Base-by-base conservation (phyloP, 2,888 invertebrate genomes). In the Pteria penguin region DNA sequence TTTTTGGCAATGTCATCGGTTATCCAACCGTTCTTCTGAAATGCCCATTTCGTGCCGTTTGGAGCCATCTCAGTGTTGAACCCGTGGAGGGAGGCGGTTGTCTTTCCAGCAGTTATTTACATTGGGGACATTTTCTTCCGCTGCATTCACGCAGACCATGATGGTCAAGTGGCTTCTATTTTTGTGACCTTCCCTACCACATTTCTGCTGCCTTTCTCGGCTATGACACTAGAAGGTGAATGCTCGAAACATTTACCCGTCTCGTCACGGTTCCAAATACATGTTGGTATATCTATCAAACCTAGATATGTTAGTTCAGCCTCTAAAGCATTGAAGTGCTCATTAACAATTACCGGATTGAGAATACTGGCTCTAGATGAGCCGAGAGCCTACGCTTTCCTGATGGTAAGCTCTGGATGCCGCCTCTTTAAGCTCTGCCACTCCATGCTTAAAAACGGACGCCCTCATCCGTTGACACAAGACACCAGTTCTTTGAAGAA, bases 21-120 rank as follows among this genome's bases (percentile, higher is more conserved):
- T 67, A 85, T 85, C 83, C 83, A 86, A 0, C 80, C 83, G 8
- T 82, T 84, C 5, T 73, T 72, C 45, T 82, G 81, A 45, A 57
- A 81, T 14, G 72, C 58, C 82, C 80, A 84, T 1, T 70, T 8
- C 0, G 82, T 63, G 1, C 79, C 75, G 22, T 4, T 8, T 24
- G 81, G 82, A 5, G 76, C 75, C 8, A 75, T 72, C 2, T 32
- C 24, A 3, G 78, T 78, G 4, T 78, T 76, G 54, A 79, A 80
- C 0, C 71, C 76, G 33, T 79, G 79, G 0, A 83, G 22, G 0
- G 75, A 69, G 32, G 36, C 75, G 3, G 54, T 4, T 0, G 84
- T 83, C 55, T 84, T 82, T 3, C 81, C 83, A 36, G 82, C 82
- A 0, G 76, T 78, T 2, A 86, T 78, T 3, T 81, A 71, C 22